Evolutionary conservation across 2,113 vertebrate genomes (phyloP).

Genomic region (Scomber japonicus): DNA sequence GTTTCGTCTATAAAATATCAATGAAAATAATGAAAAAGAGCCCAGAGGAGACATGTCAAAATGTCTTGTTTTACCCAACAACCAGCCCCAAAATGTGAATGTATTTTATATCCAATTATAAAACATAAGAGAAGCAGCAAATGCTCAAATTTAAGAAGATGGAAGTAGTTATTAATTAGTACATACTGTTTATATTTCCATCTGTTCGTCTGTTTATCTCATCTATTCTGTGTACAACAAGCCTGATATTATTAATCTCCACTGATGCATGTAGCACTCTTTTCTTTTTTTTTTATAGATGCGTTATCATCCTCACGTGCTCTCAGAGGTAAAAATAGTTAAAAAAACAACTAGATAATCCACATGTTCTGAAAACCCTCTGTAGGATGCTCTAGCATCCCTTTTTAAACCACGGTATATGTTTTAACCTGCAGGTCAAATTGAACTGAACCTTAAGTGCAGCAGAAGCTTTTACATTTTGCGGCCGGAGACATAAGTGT

Average conservation of each 20-base stretch:
- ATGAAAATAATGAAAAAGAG: too few species aligned
- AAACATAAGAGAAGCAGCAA: too few species aligned
- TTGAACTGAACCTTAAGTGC: slow-evolving; percentile 57
- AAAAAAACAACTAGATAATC: slow-evolving; percentile 48
- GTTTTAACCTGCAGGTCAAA: slow-evolving; percentile 57
- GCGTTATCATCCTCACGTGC: neutral
- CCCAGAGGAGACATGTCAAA: too few species aligned
- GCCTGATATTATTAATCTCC: neutral
- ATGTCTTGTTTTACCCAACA: too few species aligned
- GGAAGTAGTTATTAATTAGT: neutral
- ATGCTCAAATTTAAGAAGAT: too few species aligned
- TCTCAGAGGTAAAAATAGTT: slow-evolving; percentile 29
- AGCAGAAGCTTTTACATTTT: slow-evolving; percentile 58
- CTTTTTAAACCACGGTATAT: slow-evolving; percentile 41
- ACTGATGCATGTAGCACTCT: neutral
- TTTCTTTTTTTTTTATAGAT: neutral
- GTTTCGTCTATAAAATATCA: too few species aligned
- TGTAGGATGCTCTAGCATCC: neutral
- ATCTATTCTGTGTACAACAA: neutral
- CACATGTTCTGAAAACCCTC: slow-evolving; percentile 34
- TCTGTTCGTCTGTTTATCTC: slow-evolving; percentile 4
- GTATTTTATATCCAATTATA: too few species aligned
- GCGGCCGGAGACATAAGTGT: slow-evolving; percentile 30
- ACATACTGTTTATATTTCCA: neutral
- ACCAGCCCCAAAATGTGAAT: too few species aligned